Evolutionary conservation across 2,797 vertebrate species (phyloP).

Genomic region (Poeciliopsis paucimaculata): DNA sequence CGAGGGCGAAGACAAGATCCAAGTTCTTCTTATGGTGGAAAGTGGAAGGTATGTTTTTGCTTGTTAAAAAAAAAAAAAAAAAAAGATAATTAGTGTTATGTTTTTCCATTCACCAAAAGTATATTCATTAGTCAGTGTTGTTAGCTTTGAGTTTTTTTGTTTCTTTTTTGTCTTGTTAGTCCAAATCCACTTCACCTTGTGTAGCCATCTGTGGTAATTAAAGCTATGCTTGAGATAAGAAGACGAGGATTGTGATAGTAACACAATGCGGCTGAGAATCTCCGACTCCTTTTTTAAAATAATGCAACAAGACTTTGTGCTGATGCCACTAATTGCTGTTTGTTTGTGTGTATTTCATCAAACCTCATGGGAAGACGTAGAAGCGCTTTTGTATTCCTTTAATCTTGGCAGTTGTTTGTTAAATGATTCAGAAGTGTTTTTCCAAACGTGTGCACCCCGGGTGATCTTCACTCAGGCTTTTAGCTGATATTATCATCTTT

Average conservation of each 20-base stretch:
- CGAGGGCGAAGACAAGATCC: constrained; percentile 90
- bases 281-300: constrained; percentile 27
- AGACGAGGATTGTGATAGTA: constrained; percentile 31
- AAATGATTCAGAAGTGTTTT: constrained; percentile 44
- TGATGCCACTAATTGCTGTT: constrained; percentile 60
- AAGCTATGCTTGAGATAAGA: constrained; percentile 25
- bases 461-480: not conserved
- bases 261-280: constrained; percentile 18
- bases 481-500: not conserved
- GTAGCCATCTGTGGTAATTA: constrained; percentile 58
- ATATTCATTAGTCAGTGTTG: constrained; percentile 49
- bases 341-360: constrained; percentile 54
- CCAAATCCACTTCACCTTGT: constrained; percentile 47
- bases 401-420: constrained; percentile 51
- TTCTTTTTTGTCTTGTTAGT: constrained; percentile 56
- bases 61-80: not conserved
- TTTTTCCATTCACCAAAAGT: constrained; percentile 27
- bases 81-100: constrained; percentile 44
- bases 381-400: constrained; percentile 49
- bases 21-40: constrained; percentile 93
- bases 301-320: constrained; percentile 42
- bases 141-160: constrained; percentile 37
- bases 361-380: constrained; percentile 45
- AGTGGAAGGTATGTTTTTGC: constrained; percentile 87
- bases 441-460: constrained; percentile 27